Percentiles rank a stretch among this genome's conserved stretches.
Evolutionary conservation across 2,888 invertebrate species (phyloP).

Genomic region (Phortica magna): DNA sequence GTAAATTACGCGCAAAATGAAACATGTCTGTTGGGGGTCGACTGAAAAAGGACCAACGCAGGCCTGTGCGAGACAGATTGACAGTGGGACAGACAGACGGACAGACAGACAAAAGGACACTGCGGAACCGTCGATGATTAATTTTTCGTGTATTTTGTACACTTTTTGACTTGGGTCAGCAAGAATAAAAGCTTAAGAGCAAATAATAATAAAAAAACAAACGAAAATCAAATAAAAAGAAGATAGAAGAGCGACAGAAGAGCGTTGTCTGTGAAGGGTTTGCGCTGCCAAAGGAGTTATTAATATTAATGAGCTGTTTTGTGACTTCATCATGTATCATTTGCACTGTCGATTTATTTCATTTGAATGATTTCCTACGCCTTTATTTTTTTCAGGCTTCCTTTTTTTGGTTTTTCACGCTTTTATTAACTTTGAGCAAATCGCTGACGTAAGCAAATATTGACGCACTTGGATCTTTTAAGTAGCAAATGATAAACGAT

Average conservation of each 20-base stretch:
- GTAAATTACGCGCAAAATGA: constrained; percentile 23
- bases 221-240: neutral
- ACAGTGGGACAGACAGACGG: neutral
- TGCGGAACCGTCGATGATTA: neutral
- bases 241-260: neutral
- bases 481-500: too few species aligned
- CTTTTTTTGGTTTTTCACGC: too few species aligned
- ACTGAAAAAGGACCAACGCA: neutral
- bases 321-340: constrained; percentile 18
- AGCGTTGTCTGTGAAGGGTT: neutral
- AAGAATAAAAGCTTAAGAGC: neutral
- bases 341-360: neutral
- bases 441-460: too few species aligned
- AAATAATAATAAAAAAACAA: neutral
- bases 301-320: constrained; percentile 18
- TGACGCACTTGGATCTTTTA: too few species aligned
- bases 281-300: constrained; percentile 10
- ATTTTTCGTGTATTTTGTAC: constrained; percentile 8
- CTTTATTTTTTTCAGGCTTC: too few species aligned
- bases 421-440: too few species aligned
- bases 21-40: neutral
- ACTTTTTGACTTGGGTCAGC: neutral
- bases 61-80: neutral
- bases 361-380: neutral
- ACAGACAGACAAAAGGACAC: too few species aligned